Evolutionary conservation across 2,113 vertebrate species (phyloP), one percentile per base, ranked within the genome.

Genomic region (Salvelinus fontinalis): DNA sequence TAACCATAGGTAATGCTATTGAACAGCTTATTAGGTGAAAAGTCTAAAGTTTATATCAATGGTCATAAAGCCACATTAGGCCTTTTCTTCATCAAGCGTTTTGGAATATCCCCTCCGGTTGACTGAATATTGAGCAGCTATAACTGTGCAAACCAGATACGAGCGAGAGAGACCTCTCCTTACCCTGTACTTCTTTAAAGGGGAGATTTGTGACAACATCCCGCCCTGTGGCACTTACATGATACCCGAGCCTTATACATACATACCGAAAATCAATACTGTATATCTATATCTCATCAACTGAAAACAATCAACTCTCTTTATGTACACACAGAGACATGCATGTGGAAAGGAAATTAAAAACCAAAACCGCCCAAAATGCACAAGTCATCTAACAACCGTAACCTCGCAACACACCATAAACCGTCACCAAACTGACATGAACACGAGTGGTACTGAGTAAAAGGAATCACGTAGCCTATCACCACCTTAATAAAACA

Each of bases 401-500:
- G 16, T 54, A 18, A 54, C 14, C 51, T 54, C 1, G 16, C 51
- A 54, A 54, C 83, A 89, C 85, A 87, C 85, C 79, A 81, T 70
- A 79, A 76, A 24, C 78, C 78, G 80, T 86, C 84, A 81, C 83
- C 80, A 84, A 73, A 84, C 83, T 74, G 86, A 84, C 83, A 88
- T 67, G 79, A 77, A 83, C 76, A 83, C 72, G 79, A 89, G 89
- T 90, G 89, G 91, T 89, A 88, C 89, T 86, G 87, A 83, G 83
- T 86, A 82, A 81, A 54, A 75, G 54, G 29, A 68, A 88, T 76
- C 54, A 74, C 70, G 26, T 18, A 77, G 68, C 73, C 74, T 81
- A 31, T 60, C 27, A 59, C 20, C 72, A 71, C 12, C 76, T 85
- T 76, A 77, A 64, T 75, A 77, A 76, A 76, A 31, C 66, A 26